Conservation (phyloP, 2,888 invertebrate species). For the Parochlus steinenii region DNA sequence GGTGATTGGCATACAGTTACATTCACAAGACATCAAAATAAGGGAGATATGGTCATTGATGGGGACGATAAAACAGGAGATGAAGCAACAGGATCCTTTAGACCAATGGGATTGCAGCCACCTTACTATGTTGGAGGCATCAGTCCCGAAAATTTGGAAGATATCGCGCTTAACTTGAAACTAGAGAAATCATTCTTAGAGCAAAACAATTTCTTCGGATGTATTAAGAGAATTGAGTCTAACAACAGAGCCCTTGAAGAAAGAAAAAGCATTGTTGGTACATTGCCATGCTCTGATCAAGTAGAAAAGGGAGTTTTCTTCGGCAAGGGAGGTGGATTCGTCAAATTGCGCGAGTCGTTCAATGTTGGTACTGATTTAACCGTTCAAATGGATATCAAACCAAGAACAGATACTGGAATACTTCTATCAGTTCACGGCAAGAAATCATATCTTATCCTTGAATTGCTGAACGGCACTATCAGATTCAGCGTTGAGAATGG, state of each 20-base stretch:
- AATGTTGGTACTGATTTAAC: slow-evolving; percentile 61
- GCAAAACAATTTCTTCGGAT: slow-evolving; percentile 9
- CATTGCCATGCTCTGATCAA: slow-evolving; percentile 61
- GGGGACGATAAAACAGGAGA: slow-evolving; percentile 37
- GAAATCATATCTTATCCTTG: slow-evolving; percentile 69
- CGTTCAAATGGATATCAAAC: slow-evolving; percentile 72
- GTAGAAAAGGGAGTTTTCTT: slow-evolving; percentile 76
- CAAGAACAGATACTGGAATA: slow-evolving; percentile 68
- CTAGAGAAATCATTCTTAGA: slow-evolving; percentile 15
- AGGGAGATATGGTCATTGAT: slow-evolving; percentile 51
- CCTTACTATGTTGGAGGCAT: slow-evolving; percentile 76
- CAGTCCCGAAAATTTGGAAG: slow-evolving; percentile 29
- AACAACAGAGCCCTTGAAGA: background rate
- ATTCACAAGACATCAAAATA: slow-evolving; percentile 44
- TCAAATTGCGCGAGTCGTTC: slow-evolving; percentile 53
- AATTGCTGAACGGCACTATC: slow-evolving; percentile 73
- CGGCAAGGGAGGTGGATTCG: slow-evolving; percentile 55
- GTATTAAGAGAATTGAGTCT: slow-evolving; percentile 3
- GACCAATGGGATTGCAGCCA: slow-evolving; percentile 41
- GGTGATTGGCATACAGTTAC: slow-evolving; percentile 63
- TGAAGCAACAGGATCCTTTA: slow-evolving; percentile 30
- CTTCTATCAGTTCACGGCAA: slow-evolving; percentile 72
- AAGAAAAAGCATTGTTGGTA: slow-evolving; percentile 33
- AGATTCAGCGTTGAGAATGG: slow-evolving; percentile 71
- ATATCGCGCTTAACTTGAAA: slow-evolving; percentile 26